Percentiles rank a stretch among this genome's conserved stretches.
Evolutionary conservation across 2,888 invertebrate genomes (phyloP).

Genomic region (Crocallis elinguaria): DNA sequence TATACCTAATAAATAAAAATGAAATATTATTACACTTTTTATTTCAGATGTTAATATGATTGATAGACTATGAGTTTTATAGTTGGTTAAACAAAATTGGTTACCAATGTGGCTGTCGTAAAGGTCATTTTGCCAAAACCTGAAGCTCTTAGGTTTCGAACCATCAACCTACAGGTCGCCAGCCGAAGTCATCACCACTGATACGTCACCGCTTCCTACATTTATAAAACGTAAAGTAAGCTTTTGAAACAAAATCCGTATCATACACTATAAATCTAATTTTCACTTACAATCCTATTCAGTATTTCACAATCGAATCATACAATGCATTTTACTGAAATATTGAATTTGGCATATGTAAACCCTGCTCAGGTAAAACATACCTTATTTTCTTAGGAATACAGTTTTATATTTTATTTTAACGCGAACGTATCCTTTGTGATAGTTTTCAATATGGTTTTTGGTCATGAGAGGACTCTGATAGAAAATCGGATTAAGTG

Average conservation of each 20-base stretch:
- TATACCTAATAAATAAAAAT: too few species aligned
- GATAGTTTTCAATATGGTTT: slow-evolving; percentile 20
- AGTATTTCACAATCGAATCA: slow-evolving; percentile 3
- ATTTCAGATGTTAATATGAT: too few species aligned
- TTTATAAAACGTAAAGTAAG: too few species aligned
- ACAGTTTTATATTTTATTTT: background rate
- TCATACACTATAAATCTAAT: slow-evolving; percentile 2
- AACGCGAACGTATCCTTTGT: slow-evolving; percentile 9
- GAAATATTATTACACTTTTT: too few species aligned
- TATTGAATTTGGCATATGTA: background rate
- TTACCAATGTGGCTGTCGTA: too few species aligned
- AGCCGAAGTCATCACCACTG: too few species aligned
- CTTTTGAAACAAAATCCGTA: background rate
- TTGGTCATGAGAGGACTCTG: slow-evolving; percentile 11
- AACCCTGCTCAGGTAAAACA: background rate
- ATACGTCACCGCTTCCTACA: too few species aligned
- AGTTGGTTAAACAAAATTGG: too few species aligned
- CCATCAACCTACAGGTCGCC: too few species aligned
- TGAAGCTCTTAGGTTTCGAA: too few species aligned
- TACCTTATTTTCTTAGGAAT: background rate
- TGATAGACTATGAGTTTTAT: too few species aligned
- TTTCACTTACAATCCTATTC: background rate
- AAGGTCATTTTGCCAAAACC: too few species aligned
- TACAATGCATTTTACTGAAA: slow-evolving; percentile 16
- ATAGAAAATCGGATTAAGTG: slow-evolving; percentile 21